Conservation (phyloP, 2,113 vertebrate genomes). For the Marmota flaviventris region DNA sequence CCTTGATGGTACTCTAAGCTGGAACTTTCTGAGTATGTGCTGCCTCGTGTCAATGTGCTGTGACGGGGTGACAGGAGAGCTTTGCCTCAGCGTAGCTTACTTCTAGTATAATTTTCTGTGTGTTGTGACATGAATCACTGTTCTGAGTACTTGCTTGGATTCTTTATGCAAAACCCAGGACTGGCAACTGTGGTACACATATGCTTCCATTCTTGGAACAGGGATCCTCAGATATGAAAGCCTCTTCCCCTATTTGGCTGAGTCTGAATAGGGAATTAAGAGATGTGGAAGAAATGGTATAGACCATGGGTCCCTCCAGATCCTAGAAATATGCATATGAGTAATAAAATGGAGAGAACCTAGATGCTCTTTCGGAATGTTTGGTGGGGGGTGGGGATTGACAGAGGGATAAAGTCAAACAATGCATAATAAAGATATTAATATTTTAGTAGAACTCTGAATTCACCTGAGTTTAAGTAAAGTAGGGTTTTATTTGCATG, state of each 20-base stretch:
- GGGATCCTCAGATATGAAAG: neutral
- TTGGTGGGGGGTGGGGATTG: neutral
- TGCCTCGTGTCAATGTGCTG: rapidly evolving
- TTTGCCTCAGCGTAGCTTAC: rapidly evolving
- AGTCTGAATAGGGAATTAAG: neutral
- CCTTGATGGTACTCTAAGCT: neutral
- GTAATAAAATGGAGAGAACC: neutral
- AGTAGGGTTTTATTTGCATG: neutral
- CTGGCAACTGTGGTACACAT: too few relatives aligned
- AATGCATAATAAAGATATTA: neutral
- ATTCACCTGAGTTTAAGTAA: neutral
- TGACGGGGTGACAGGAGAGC: neutral
- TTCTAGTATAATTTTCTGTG: neutral
- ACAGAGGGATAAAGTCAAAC: neutral
- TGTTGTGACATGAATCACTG: neutral
- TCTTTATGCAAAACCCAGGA: neutral
- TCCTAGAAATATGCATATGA: neutral
- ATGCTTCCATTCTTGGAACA: neutral
- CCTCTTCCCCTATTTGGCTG: neutral
- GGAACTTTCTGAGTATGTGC: neutral
- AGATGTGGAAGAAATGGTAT: neutral
- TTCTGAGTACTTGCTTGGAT: neutral
- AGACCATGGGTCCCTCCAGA: rapidly evolving
- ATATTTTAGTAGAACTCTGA: neutral
- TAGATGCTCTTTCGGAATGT: neutral